Conservation (phyloP, 1,140 invertebrate genomes). For the Ooceraea biroi region DNA sequence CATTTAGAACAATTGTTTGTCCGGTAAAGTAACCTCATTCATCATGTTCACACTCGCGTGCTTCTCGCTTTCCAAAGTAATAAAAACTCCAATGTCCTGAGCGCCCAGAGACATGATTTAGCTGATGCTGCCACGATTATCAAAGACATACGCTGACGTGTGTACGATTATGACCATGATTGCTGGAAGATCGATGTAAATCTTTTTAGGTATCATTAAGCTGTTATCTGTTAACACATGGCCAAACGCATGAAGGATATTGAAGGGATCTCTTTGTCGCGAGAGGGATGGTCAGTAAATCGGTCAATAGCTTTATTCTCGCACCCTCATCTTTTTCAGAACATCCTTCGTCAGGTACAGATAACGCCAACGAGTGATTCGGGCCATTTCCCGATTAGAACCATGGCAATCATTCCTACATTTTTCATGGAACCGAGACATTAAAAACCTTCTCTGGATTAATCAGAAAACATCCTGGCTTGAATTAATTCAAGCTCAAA, state of each 20-base stretch:
- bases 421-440: too few species aligned
- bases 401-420: neutral
- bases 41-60: neutral
- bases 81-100: neutral
- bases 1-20: neutral
- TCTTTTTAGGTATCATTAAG: slow-evolving; percentile 17
- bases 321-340: slow-evolving; percentile 36
- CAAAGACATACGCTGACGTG: slow-evolving; percentile 9
- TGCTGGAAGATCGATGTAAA: slow-evolving; percentile 29
- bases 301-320: slow-evolving; percentile 23
- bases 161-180: slow-evolving; percentile 13
- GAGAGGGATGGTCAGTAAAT: slow-evolving; percentile 14
- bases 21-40: neutral
- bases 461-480: too few species aligned
- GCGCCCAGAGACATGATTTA: neutral
- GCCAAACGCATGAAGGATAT: slow-evolving; percentile 57
- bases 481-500: neutral
- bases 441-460: too few species aligned
- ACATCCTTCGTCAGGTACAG: slow-evolving; percentile 18
- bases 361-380: slow-evolving; percentile 32
- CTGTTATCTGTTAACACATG: slow-evolving; percentile 77
- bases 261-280: slow-evolving; percentile 27
- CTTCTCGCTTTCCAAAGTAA: neutral
- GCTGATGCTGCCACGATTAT: neutral
- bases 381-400: slow-evolving; percentile 8